phyloP scores from a whole-genome alignment of 2,113 vertebrate genomes.

The Carettochelys insculpta region DNA sequence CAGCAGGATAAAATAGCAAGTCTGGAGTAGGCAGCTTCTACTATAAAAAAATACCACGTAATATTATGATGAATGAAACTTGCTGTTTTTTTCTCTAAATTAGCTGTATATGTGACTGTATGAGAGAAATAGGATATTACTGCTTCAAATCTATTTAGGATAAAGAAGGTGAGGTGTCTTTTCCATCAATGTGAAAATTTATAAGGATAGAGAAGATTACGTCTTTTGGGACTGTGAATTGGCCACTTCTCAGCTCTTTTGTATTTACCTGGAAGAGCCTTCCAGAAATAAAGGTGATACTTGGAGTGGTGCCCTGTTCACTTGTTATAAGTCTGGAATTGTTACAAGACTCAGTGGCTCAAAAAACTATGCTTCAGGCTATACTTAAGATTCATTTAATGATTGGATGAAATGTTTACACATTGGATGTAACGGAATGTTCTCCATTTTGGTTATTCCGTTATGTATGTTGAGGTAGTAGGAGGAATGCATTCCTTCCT shows the following conservation, averaged over 20 bases:
- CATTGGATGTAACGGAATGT: not conserved
- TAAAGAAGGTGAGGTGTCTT: not conserved
- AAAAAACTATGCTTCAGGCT: not conserved
- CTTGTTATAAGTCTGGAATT: not conserved
- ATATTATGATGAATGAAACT: not conserved
- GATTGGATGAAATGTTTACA: not conserved
- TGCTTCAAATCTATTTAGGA: not conserved
- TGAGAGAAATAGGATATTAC: not conserved
- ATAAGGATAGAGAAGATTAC: not conserved
- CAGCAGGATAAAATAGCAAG: not conserved
- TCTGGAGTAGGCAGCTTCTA: not conserved
- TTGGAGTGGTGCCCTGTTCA: not conserved
- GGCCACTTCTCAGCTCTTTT: not conserved
- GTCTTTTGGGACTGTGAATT: not conserved
- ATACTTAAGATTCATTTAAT: not conserved
- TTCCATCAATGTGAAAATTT: not conserved
- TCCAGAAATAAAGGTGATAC: not conserved
- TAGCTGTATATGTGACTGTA: not conserved
- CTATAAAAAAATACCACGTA: not conserved
- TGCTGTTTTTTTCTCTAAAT: not conserved
- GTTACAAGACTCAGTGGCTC: not conserved
- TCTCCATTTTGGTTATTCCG: not conserved
- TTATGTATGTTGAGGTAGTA: not conserved
- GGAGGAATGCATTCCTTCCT: not conserved
- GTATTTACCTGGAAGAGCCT: not conserved